Evolutionary conservation across 2,888 invertebrate species (phyloP).

Genomic region (Eulithis prunata): DNA sequence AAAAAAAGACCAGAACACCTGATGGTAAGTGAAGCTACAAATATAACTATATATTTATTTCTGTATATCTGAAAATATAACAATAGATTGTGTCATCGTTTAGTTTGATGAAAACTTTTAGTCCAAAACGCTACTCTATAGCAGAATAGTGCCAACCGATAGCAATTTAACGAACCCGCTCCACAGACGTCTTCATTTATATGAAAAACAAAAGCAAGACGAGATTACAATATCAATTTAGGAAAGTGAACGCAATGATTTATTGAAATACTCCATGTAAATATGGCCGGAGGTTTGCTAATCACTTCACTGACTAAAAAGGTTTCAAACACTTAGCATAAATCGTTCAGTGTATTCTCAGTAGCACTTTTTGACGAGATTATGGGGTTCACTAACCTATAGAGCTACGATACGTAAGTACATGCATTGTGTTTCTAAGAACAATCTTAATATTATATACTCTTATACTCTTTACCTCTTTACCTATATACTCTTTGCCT

Average conservation of each 20-base stretch:
- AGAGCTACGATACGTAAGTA: no score
- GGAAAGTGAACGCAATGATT: constrained; percentile 81
- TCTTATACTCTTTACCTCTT: no score
- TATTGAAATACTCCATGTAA: constrained; percentile 75
- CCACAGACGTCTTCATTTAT: constrained; percentile 81
- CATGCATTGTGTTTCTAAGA: no score
- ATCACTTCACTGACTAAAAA: constrained; percentile 51
- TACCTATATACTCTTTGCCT: no score
- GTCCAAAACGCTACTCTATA: constrained; percentile 50
- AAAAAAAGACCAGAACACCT: no score
- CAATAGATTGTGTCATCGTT: no score
- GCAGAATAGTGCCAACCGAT: constrained; percentile 57
- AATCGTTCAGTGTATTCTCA: constrained; percentile 8
- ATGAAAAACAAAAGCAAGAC: constrained; percentile 75
- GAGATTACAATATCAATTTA: constrained; percentile 84
- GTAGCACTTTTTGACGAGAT: constrained; percentile 9
- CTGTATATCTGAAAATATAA: no score
- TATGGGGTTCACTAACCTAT: not conserved
- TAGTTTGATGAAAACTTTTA: not conserved
- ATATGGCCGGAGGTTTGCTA: constrained; percentile 63
- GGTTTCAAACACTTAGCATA: constrained; percentile 16
- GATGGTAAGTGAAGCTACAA: no score
- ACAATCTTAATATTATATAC: no score
- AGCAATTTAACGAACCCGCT: constrained; percentile 83
- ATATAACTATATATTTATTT: no score